A percentile compares a stretch with the other conserved stretches of the same genome.
Evolutionary conservation across 2,797 vertebrate species (phyloP).

Genomic region (Clamator glandarius): DNA sequence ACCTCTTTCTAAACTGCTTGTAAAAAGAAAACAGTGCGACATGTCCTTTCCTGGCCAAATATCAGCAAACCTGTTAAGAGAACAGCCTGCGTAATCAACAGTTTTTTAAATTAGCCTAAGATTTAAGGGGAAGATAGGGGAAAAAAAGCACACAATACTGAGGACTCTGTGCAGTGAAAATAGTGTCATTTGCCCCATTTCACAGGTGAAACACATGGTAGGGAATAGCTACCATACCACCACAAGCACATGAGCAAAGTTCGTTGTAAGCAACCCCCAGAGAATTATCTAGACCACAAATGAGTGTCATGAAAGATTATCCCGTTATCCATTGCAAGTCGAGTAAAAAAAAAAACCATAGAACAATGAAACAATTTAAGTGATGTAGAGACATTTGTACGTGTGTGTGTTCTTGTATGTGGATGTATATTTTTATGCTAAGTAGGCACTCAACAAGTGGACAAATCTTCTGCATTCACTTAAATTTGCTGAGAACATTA

Average conservation of each 20-base stretch:
- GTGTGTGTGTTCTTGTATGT: fast-evolving
- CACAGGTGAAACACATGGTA: background rate
- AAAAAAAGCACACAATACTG: background rate
- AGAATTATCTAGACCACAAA: background rate
- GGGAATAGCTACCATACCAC: background rate
- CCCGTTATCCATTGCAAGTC: background rate
- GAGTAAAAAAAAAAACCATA: background rate
- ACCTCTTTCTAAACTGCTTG: background rate
- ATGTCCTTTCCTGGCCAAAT: background rate
- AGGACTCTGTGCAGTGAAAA: background rate
- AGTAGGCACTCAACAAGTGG: background rate
- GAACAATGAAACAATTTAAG: background rate
- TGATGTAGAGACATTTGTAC: background rate
- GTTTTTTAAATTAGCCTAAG: background rate
- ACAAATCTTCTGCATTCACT: background rate
- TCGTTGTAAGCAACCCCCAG: background rate
- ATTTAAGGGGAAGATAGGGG: background rate
- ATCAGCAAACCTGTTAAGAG: background rate
- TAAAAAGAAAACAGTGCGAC: background rate
- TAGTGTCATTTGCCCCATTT: background rate
- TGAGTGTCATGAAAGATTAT: fast-evolving
- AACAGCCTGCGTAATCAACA: background rate
- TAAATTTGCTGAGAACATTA: background rate
- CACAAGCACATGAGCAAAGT: fast-evolving
- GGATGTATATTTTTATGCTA: fast-evolving